A percentile compares a stretch with the other conserved stretches of the same genome.
Conservation (phyloP, 2,888 invertebrate species). For the Cenopis cana region DNA sequence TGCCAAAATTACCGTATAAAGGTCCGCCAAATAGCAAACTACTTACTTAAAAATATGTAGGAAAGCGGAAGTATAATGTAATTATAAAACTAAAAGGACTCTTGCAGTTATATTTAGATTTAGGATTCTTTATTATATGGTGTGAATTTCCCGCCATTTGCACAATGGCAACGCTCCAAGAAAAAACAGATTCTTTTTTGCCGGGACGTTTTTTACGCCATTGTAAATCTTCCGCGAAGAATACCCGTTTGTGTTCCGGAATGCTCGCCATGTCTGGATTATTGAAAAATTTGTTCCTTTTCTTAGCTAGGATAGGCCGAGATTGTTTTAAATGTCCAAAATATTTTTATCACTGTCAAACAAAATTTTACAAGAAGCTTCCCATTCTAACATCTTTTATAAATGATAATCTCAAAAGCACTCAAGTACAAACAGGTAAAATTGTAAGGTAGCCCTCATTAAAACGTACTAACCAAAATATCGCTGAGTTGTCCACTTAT, state of each 20-base stretch:
- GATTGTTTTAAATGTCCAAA: constrained; percentile 16
- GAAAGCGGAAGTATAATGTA: not conserved
- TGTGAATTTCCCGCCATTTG: constrained; percentile 39
- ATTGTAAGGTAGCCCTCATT: constrained; percentile 39
- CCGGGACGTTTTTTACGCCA: constrained; percentile 48
- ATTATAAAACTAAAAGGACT: not conserved
- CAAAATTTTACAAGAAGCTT: not conserved
- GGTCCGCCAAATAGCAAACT: not conserved
- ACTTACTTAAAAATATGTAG: not conserved
- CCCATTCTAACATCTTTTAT: not conserved
- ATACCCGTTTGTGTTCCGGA: constrained; percentile 57
- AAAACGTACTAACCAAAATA: constrained; percentile 59
- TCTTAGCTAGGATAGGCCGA: constrained; percentile 3
- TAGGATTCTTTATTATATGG: constrained; percentile 34
- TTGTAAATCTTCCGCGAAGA: constrained; percentile 65
- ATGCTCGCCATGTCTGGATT: constrained; percentile 55
- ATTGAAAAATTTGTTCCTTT: constrained; percentile 49
- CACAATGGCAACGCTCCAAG: constrained; percentile 49
- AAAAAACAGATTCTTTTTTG: constrained; percentile 48
- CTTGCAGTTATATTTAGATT: constrained; percentile 4
- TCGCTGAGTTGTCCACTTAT: constrained; percentile 72
- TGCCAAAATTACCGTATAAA: no score
- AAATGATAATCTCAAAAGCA: not conserved
- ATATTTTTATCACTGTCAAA: not conserved
- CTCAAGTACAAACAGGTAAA: constrained; percentile 23